Conservation (phyloP, 2,797 vertebrate species). For the Urocyon cinereoargenteus region DNA sequence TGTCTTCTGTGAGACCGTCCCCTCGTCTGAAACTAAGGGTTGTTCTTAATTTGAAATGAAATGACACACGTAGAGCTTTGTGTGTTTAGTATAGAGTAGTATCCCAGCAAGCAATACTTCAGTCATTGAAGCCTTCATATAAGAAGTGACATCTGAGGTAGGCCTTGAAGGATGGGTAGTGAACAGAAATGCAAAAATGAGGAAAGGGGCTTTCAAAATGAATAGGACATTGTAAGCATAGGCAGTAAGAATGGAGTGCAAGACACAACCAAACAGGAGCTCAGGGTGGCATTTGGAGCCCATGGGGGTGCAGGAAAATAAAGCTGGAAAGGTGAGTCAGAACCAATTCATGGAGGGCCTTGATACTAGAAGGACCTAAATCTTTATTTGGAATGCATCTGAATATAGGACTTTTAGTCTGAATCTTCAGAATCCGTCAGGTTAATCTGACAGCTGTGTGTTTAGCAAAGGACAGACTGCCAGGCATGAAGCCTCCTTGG, state of each 20-base stretch:
- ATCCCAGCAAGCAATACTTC: neutral
- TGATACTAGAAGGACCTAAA: neutral
- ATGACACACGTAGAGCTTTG: neutral
- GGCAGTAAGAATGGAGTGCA: neutral
- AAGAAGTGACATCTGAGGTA: neutral
- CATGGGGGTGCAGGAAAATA: neutral
- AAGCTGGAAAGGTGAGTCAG: neutral
- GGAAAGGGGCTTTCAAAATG: neutral
- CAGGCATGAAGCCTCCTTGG: neutral
- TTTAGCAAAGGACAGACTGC: neutral
- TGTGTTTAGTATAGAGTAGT: neutral
- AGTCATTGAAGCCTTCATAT: neutral
- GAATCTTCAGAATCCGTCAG: neutral
- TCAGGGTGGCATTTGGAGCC: neutral
- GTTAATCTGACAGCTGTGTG: neutral
- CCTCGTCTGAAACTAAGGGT: neutral
- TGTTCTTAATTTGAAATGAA: neutral
- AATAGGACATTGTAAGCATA: neutral
- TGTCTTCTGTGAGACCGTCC: neutral
- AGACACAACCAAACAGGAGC: neutral
- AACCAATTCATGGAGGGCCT: neutral
- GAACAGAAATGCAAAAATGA: neutral
- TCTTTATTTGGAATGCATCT: neutral
- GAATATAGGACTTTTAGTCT: neutral
- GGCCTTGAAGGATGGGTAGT: neutral